Percentiles rank a stretch among this genome's conserved stretches.
phyloP scores from a whole-genome alignment of 2,797 vertebrate species.

The Lepus townsendii region DNA sequence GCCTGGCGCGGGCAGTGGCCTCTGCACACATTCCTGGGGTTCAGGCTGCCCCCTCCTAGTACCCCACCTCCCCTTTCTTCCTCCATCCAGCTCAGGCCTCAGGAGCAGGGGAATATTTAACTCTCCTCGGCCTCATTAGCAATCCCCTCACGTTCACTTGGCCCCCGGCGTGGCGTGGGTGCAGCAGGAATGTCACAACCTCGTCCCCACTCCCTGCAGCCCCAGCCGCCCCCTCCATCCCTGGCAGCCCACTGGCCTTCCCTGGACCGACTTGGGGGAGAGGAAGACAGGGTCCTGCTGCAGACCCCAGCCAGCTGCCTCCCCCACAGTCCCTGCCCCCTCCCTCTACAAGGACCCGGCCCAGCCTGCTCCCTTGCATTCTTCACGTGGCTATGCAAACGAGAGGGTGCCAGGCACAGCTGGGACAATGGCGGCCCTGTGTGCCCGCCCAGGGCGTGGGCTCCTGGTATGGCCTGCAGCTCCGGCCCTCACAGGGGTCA shows the following conservation, averaged over 20 bases:
- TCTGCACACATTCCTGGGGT: conserved; percentile 73
- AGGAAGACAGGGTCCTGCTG: not conserved
- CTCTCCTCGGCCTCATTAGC: conserved; percentile 79
- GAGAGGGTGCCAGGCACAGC: conserved; percentile 73
- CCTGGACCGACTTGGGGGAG: not conserved
- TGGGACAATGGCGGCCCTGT: conserved; percentile 79
- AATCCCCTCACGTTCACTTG: conserved; percentile 80
- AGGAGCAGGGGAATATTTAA: conserved; percentile 82
- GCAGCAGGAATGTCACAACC: conserved; percentile 70
- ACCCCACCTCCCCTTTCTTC: not conserved
- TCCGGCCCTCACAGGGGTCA: conserved; percentile 14
- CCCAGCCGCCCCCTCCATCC: not conserved
- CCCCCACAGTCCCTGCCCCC: conserved; percentile 7
- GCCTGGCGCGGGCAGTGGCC: not conserved
- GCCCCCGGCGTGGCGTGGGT: conserved; percentile 57
- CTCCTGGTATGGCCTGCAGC: conserved; percentile 76
- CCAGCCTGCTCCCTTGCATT: conserved; percentile 73
- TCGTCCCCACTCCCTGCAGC: not conserved
- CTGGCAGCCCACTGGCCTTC: conserved; percentile 18
- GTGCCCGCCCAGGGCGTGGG: conserved; percentile 74
- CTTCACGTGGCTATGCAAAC: conserved; percentile 83
- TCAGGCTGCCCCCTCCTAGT: conserved; percentile 21
- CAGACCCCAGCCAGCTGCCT: not conserved
- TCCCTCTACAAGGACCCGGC: not conserved
- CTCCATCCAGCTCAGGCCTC: conserved; percentile 40